Evolutionary conservation across 2,888 invertebrate species (phyloP).

Genomic region (Azorinus chamasolen): DNA sequence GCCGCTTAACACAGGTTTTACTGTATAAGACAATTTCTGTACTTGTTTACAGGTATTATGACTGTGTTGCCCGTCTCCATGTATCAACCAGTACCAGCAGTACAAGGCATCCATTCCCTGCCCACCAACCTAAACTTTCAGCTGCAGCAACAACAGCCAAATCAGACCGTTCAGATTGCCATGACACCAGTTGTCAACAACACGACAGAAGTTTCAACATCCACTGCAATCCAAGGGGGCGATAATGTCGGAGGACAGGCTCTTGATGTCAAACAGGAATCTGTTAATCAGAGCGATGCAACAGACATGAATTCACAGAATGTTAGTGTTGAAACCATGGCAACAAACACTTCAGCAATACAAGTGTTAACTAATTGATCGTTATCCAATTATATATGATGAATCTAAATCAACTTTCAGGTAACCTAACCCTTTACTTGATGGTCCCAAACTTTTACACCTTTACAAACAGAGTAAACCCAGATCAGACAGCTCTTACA

Average conservation of each 20-base stretch:
- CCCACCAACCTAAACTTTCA: constrained; percentile 42
- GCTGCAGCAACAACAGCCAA: constrained; percentile 36
- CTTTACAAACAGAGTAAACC: too few relatives aligned
- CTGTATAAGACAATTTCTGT: too few relatives aligned
- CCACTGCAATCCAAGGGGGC: neutral
- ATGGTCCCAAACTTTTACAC: too few relatives aligned
- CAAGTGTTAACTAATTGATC: neutral
- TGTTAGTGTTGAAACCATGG: neutral
- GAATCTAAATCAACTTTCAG: too few relatives aligned
- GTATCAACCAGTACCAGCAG: constrained; percentile 93
- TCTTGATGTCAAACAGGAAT: neutral
- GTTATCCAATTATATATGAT: too few relatives aligned
- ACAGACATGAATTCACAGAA: too few relatives aligned
- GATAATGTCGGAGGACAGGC: neutral
- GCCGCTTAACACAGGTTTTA: too few relatives aligned
- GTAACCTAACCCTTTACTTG: too few relatives aligned
- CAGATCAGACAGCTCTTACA: too few relatives aligned
- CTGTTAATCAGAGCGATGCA: neutral
- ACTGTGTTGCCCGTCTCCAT: constrained; percentile 96
- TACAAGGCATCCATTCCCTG: constrained; percentile 37
- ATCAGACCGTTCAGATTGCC: constrained; percentile 77
- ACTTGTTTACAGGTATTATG: constrained; percentile 92
- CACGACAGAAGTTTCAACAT: neutral
- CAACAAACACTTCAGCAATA: neutral
- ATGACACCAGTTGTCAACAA: constrained; percentile 76